Conservation (phyloP, 2,888 invertebrate species). For the Caenorhabditis panamensis region DNA sequence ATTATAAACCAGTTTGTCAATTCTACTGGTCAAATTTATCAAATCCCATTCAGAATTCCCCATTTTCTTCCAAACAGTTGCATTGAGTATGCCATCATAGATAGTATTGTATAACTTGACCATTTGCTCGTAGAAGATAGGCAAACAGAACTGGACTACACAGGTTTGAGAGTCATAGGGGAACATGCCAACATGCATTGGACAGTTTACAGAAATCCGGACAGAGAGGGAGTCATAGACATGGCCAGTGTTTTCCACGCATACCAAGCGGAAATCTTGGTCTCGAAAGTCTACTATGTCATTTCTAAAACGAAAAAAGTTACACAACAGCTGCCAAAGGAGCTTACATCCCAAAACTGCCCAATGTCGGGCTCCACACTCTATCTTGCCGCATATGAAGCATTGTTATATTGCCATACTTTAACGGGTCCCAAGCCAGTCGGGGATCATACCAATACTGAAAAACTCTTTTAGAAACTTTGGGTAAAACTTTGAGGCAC, state of each 20-base stretch:
- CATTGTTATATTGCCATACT: neutral
- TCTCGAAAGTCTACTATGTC: slow-evolving; percentile 42
- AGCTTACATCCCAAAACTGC: slow-evolving; percentile 27
- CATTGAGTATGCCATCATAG: slow-evolving; percentile 29
- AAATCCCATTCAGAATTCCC: slow-evolving; percentile 55
- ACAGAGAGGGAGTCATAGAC: slow-evolving; percentile 5
- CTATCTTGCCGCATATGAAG: slow-evolving; percentile 24
- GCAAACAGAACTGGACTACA: slow-evolving; percentile 21
- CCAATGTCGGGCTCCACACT: slow-evolving; percentile 40
- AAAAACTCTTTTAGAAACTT: neutral
- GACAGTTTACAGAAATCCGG: slow-evolving; percentile 23
- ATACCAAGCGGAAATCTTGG: slow-evolving; percentile 21
- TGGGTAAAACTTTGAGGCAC: neutral
- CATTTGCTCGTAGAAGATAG: slow-evolving; percentile 11
- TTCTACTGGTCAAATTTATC: slow-evolving; percentile 10
- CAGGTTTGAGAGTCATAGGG: slow-evolving; percentile 50
- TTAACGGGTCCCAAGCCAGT: slow-evolving; percentile 22
- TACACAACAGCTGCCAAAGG: too few species aligned
- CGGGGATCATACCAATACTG: slow-evolving; percentile 45
- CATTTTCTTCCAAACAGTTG: slow-evolving; percentile 11
- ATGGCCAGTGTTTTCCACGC: slow-evolving; percentile 3
- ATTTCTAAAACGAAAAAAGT: too few species aligned
- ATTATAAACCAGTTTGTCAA: slow-evolving; percentile 21
- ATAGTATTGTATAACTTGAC: slow-evolving; percentile 6
- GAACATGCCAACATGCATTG: slow-evolving; percentile 30